Percentiles rank a stretch among this genome's conserved stretches.
phyloP scores from a whole-genome alignment of 1,140 invertebrate species.

The Platorchestia sp. region DNA sequence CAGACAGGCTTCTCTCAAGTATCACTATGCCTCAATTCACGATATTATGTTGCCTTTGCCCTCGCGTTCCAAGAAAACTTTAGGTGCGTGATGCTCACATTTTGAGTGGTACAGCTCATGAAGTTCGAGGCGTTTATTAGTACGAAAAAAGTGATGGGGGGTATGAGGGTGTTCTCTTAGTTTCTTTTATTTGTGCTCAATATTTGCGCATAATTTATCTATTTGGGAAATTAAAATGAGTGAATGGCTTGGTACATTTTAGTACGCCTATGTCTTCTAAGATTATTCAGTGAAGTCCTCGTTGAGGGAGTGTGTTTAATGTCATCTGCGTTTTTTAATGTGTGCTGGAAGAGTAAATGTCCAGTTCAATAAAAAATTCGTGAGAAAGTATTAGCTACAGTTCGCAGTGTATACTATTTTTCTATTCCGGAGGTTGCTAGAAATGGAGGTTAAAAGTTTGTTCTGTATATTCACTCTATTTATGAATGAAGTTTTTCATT shows the following conservation, averaged over 20 bases:
- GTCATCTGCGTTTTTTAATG: background rate
- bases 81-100: conserved; percentile 13
- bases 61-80: conserved; percentile 59
- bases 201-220: background rate
- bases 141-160: background rate
- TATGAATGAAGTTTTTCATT: conserved; percentile 4
- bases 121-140: background rate
- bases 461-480: conserved; percentile 16
- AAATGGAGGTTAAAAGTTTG: conserved; percentile 22
- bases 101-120: background rate
- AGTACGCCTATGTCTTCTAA: background rate
- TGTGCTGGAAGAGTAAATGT: background rate
- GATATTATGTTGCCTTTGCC: conserved; percentile 58
- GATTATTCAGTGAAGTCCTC: background rate
- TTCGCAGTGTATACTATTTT: conserved; percentile 14
- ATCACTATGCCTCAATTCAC: conserved; percentile 70
- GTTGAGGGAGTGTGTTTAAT: background rate
- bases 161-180: background rate
- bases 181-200: background rate
- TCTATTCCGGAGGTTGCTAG: background rate
- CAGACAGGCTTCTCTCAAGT: conserved; percentile 73
- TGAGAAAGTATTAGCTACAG: background rate
- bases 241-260: background rate
- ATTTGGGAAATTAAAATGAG: background rate
- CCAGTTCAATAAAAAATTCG: background rate